Percentiles rank a stretch among this genome's conserved stretches.
These are phyloP conservation scores for Apodemia duryi DNA, from an alignment of 2,888 invertebrate species.

Conservation along the genomic window DNA sequence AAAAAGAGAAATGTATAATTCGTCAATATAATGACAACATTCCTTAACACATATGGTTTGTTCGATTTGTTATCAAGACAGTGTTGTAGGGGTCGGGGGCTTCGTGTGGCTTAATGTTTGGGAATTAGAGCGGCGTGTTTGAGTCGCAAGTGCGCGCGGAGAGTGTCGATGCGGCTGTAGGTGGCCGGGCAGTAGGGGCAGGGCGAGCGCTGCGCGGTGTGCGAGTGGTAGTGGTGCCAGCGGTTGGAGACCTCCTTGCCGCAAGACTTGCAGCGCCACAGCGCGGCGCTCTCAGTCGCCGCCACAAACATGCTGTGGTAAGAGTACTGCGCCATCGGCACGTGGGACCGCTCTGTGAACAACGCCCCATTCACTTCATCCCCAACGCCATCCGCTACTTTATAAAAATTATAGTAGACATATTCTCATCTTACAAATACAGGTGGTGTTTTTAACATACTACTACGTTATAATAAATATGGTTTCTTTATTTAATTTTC, in stretches of 20 bases:
- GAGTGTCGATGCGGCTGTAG: conserved; percentile 92
- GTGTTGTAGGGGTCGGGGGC: conserved; percentile 32
- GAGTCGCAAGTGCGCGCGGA: conserved; percentile 88
- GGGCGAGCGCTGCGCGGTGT: conserved; percentile 87
- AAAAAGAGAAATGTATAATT: conserved; percentile 44
- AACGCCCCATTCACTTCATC: conserved; percentile 35
- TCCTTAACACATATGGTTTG: conserved; percentile 6
- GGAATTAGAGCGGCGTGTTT: conserved; percentile 82
- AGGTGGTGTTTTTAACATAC: too few relatives aligned
- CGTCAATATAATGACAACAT: conserved; percentile 41
- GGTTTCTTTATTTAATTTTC: too few relatives aligned
- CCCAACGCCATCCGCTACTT: conserved; percentile 20
- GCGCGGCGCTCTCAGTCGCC: conserved; percentile 83
- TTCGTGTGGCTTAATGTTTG: conserved; percentile 55
- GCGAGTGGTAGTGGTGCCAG: conserved; percentile 93
- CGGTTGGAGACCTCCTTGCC: conserved; percentile 92
- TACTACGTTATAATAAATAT: too few relatives aligned
- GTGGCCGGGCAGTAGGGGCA: conserved; percentile 93
- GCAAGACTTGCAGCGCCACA: conserved; percentile 90
- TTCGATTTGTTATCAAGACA: conserved; percentile 13
- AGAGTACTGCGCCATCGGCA: conserved; percentile 74
- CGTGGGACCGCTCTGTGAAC: conserved; percentile 56
- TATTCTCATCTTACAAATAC: too few relatives aligned
- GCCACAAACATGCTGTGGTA: conserved; percentile 92
- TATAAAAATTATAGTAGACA: not conserved